These are phyloP conservation scores for Drosophila seguyi DNA, from an alignment of 1,140 invertebrate species.

Conservation along the genomic window DNA sequence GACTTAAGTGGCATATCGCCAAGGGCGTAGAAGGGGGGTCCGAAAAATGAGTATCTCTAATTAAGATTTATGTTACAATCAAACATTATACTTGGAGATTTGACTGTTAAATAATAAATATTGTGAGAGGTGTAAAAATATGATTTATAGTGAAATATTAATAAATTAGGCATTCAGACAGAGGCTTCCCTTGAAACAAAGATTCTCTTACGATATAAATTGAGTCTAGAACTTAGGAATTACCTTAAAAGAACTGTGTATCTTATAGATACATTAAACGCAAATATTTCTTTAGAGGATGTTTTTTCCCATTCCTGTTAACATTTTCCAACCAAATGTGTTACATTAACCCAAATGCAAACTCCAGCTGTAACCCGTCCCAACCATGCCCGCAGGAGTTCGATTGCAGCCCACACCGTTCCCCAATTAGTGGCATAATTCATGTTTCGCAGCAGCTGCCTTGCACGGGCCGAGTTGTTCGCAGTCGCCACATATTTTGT, in stretches of 20 bases:
- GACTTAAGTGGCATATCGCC: conserved; percentile 17
- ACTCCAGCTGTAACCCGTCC: conserved; percentile 30
- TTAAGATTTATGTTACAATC: conserved; percentile 17
- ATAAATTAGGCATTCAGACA: neutral
- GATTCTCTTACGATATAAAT: neutral
- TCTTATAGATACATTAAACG: neutral
- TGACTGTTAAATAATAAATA: neutral
- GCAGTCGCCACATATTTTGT: conserved; percentile 77
- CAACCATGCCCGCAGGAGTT: neutral
- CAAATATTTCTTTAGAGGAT: neutral
- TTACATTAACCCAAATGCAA: conserved; percentile 72
- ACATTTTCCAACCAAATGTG: conserved; percentile 29
- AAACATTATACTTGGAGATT: neutral
- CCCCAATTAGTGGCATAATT: conserved; percentile 79
- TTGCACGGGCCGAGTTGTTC: conserved; percentile 58
- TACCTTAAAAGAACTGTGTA: neutral
- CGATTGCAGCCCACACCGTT: conserved; percentile 57
- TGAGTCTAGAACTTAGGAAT: neutral
- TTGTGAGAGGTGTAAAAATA: neutral
- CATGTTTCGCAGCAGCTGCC: conserved; percentile 66
- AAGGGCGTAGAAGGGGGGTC: conserved; percentile 9
- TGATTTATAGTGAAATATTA: neutral
- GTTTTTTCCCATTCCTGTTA: conserved; percentile 25
- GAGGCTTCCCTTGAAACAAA: neutral
- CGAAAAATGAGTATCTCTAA: conserved; percentile 1